Evolutionary conservation across 2,113 vertebrate genomes (phyloP).

Genomic region (Raja brachyura): DNA sequence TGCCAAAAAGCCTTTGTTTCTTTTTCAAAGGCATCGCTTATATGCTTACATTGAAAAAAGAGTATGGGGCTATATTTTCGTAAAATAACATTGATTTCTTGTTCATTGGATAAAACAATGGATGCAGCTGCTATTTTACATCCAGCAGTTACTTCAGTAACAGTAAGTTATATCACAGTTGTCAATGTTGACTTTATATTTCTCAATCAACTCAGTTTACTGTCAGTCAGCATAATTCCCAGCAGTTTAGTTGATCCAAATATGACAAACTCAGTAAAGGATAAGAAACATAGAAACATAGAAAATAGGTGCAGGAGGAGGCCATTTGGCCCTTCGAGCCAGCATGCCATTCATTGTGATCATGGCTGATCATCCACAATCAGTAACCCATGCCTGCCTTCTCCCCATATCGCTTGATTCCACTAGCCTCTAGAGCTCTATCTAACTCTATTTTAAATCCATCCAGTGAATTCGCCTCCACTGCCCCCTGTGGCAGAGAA

Average conservation of each 20-base stretch:
- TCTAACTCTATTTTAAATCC: too few species aligned
- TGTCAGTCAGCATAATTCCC: not conserved
- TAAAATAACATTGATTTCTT: not conserved
- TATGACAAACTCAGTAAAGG: not conserved
- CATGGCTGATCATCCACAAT: too few species aligned
- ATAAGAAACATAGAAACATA: too few species aligned
- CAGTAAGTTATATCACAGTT: not conserved
- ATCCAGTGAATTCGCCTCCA: too few species aligned
- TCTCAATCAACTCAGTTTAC: not conserved
- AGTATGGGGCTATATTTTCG: not conserved
- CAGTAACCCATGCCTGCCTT: too few species aligned
- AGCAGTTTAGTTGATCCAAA: not conserved
- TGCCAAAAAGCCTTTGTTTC: not conserved
- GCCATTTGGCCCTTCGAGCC: too few species aligned
- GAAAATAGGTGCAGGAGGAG: too few species aligned
- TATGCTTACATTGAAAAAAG: not conserved
- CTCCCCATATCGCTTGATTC: too few species aligned
- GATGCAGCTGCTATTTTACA: not conserved
- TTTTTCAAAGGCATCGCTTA: not conserved
- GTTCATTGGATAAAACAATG: not conserved
- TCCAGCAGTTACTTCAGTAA: not conserved
- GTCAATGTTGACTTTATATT: not conserved
- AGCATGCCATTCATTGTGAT: too few species aligned
- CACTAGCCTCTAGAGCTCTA: too few species aligned
- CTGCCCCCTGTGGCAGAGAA: too few species aligned